These are phyloP conservation scores for Gnathonemus longibarbis DNA, from an alignment of 2,113 vertebrate species.

Conservation along the genomic window DNA sequence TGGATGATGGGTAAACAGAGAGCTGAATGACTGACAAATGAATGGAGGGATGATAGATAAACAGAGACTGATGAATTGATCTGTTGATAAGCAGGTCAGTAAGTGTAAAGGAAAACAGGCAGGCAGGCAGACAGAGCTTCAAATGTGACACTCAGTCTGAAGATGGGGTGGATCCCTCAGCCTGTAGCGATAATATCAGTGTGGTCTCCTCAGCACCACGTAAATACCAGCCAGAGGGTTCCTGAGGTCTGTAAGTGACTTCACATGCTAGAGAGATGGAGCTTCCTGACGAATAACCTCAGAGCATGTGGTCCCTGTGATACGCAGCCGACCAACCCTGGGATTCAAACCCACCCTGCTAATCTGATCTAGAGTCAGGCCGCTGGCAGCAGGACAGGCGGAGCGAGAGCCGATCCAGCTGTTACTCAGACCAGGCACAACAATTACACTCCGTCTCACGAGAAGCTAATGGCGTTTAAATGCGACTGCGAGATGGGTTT, in stretches of 20 bases:
- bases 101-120: neutral
- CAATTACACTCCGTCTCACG: neutral
- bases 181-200: neutral
- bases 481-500: neutral
- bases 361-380: neutral
- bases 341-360: neutral
- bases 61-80: neutral
- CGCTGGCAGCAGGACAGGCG: neutral
- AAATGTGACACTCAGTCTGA: neutral
- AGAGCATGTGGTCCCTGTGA: neutral
- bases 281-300: neutral
- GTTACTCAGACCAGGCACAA: neutral
- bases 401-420: neutral
- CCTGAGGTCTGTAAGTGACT: constrained; percentile 1
- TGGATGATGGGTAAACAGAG: neutral
- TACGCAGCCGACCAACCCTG: neutral
- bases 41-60: neutral
- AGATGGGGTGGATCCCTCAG: neutral
- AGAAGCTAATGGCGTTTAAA: neutral
- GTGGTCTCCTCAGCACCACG: neutral
- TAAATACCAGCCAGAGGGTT: neutral
- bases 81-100: neutral
- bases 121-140: neutral
- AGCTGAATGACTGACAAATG: neutral
- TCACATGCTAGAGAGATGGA: neutral